A percentile compares a stretch with the other conserved stretches of the same genome.
Evolutionary conservation across 2,113 vertebrate genomes (phyloP).

Genomic region (Dromiciops gliroides): DNA sequence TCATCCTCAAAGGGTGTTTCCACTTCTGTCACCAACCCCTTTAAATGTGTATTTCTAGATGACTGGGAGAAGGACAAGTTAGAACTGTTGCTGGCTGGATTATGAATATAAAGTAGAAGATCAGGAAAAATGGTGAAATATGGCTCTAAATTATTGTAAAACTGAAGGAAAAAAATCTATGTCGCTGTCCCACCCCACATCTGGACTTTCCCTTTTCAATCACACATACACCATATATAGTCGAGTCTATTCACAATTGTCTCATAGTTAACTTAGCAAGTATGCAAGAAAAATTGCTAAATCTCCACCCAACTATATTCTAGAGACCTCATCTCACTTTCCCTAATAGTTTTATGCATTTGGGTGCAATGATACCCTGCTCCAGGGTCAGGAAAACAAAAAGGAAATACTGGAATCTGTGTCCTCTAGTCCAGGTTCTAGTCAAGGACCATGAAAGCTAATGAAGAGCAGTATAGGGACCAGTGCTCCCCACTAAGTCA

Average conservation of each 20-base stretch:
- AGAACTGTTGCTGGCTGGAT: background rate
- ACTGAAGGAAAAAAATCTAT: background rate
- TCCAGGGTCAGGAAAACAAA: background rate
- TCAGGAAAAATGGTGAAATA: background rate
- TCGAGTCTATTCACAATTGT: background rate
- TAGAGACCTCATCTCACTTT: background rate
- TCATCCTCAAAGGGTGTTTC: background rate
- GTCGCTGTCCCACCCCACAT: background rate
- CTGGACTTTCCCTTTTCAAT: background rate
- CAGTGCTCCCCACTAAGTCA: background rate
- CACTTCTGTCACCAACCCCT: background rate
- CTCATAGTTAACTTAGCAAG: background rate
- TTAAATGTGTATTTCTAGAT: background rate
- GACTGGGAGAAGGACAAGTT: background rate
- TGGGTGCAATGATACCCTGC: too few relatives aligned
- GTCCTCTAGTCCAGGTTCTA: background rate
- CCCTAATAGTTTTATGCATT: background rate
- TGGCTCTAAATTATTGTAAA: background rate
- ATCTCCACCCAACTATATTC: background rate
- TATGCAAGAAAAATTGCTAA: background rate
- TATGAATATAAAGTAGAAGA: background rate
- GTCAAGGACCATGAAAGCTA: background rate
- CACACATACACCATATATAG: background rate
- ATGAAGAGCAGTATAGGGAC: background rate
- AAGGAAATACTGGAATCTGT: background rate